Evolutionary conservation across 2,113 vertebrate species (phyloP), one percentile per base, ranked within the genome.

Genomic region (Bothrops jararaca): DNA sequence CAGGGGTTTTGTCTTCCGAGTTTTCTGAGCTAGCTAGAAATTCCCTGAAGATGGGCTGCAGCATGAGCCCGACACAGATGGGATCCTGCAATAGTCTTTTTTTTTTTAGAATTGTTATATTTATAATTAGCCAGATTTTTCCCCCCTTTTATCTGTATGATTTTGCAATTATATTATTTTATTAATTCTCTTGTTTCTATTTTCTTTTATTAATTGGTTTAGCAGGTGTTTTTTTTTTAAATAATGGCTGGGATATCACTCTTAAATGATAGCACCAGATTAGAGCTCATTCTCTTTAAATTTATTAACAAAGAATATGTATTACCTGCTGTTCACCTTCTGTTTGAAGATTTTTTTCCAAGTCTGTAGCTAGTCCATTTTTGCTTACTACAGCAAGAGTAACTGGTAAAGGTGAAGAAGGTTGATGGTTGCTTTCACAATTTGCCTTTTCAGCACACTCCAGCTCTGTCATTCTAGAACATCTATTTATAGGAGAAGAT

Each of bases 241-340:
- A 10, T n/a, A 69, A 26, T 52, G 22, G 2, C 42, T 48, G 23
- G 13, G 24, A 22, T 29, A 85, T 15, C n/a, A 34, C 48, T 74
- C 12, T 80, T 22, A 22, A 80, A 80, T 42, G 22, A 20, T 42
- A 80, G 34, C 18, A 39, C 69, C 69, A 34, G 24, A 45, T 86
- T 86, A 22, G 1, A 48, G 18, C 24, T 85, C 54, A 22, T 29
- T 29, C 85, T 56, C 60, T 50, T 9, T 86, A 50, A 52, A 5
- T 50, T 12, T 10, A 58, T 85, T 89, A 42, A 11, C 74, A 34
- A 39, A 53, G 69, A 42, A 29, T 42, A 26, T 42, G n/a, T 42
- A 24, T 56, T 97, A 98, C 97, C 98, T 98, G 96, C 86, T 94
- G 93, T 90, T 93, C 92, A 86, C n/a, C 56, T 86, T 56, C 86